Evolutionary conservation across 1,140 invertebrate species (phyloP), one percentile per base, ranked within the genome.

Genomic region (Cecropterus lyciades): DNA sequence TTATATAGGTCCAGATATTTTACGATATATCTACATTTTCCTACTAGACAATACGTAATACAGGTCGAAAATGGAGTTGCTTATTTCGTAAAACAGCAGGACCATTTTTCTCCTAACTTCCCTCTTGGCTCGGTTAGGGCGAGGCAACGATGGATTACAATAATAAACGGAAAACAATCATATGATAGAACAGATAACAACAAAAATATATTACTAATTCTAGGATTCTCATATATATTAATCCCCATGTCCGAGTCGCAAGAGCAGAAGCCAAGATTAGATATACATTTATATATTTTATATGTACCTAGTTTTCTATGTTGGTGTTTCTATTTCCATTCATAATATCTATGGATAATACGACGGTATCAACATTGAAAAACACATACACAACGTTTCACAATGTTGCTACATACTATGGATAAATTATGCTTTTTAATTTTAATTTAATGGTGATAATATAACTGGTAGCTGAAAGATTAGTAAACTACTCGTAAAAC

Each of bases 251-350:
- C 68, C 75, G 79, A 82, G 78, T 69, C 67, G 68, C 33, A 65
- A 63, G 66, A 68, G 67, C 72, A 59, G 66, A 69, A 76, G 71
- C 51, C 27, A 59, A 60, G 64, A 75, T 73, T 71, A 49, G 67
- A 79, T 74, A 76, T 82, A 82, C 69, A 80, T 79, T 81, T 84
- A 82, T 85, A 83, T 76, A 84, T 70, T 82, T 80, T 79, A 79
- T 85, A 87, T 86, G n/a, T 84, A 82, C 79, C 86, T 89, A 89
- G 78, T 70, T 84, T 75, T 77, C 87, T 91, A 91, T 86, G 85
- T 89, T 89, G 87, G 89, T 91, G 89, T 91, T 84, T 82, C 85
- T 88, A 89, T 89, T 87, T 83, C 78, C 84, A 84, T 85, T 85
- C 59, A 87, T 80, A 82, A 84, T 77, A 85, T 80, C 81, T 85